A percentile compares a stretch with the other conserved stretches of the same genome.
These are phyloP conservation scores for Coregonus sp. DNA, from an alignment of 2,797 vertebrate genomes.

Conservation along the genomic window DNA sequence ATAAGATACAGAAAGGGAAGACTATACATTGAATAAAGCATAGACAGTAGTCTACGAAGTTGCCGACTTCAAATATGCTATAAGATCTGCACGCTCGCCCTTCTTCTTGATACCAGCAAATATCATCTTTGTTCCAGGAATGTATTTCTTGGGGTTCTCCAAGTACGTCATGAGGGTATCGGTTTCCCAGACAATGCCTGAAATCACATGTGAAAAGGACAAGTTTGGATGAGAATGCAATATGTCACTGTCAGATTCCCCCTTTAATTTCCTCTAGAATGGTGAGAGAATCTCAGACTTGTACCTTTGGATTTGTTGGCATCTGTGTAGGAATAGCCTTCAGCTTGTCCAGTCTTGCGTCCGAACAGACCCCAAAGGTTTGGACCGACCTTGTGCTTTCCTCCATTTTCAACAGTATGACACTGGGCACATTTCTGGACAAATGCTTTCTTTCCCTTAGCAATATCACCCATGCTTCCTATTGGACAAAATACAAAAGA, in stretches of 20 bases:
- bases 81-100: conserved; percentile 80
- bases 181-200: conserved; percentile 80
- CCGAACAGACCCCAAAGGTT: conserved; percentile 84
- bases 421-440: conserved; percentile 84
- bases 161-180: conserved; percentile 82
- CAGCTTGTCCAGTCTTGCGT: conserved; percentile 77
- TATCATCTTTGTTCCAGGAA: conserved; percentile 87
- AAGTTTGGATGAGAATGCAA: background rate
- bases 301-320: conserved; percentile 87
- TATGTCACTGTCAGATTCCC: background rate
- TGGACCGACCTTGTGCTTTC: conserved; percentile 82
- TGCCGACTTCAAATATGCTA: conserved; percentile 82
- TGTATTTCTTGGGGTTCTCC: conserved; percentile 91
- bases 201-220: conserved; percentile 8
- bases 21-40: conserved; percentile 1
- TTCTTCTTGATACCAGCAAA: conserved; percentile 90
- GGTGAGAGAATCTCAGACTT: background rate
- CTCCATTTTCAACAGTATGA: conserved; percentile 79
- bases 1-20: background rate
- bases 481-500: background rate
- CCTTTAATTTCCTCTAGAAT: background rate
- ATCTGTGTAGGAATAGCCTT: conserved; percentile 79
- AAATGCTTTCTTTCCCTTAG: conserved; percentile 82
- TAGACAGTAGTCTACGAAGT: conserved; percentile 68
- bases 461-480: conserved; percentile 72